Base-by-base conservation (phyloP, 2,888 invertebrate species). In the Eupithecia inturbata region DNA sequence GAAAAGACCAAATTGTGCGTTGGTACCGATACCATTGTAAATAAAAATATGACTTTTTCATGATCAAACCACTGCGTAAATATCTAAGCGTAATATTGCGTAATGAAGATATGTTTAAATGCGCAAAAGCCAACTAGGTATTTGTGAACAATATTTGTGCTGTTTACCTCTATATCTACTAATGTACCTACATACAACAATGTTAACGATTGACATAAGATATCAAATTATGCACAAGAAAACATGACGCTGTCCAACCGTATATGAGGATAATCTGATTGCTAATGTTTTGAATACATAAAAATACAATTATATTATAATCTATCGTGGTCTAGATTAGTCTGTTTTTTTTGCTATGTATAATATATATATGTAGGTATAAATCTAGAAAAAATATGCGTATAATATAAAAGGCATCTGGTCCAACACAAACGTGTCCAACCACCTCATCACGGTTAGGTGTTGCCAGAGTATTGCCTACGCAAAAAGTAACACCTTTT, bases 51-150 rank as follows among this genome's bases (percentile, higher is more conserved):
- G 4, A 19, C 31, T n/a, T 10, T 64, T 66, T 26, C 66, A 41
- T 66, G 22, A 14, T 26, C n/a, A 36, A 66, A 57, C 60, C 22
- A 57, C 60, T 70, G 45, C 31, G 28, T 69, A 72, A 31, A 62
- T 41, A 41, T 31, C 1, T 66, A 63, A 53, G 57, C 70, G 10
- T 71, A 68, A 60, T 53, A 70, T 73, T 71, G n/a, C 69, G 67
- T 73, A 67, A 71, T 69, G 16, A n/a, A 33, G 49, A 49, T 70
- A 68, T 68, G 64, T 45, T 63, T 63, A 72, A 73, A 76, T 71
- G 67, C 73, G 67, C 71, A 71, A 39, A 70, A 71, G 60, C 67
- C 36, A 64, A 63, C n/a, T n/a, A n/a, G n/a, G n/a, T n/a, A 64
- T 64, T 22, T 31, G 22, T 26, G 66, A 66, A 39, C 66, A 66